Evolutionary conservation across 2,888 invertebrate genomes (phyloP).

Genomic region (Eumacrocentrus americanus): DNA sequence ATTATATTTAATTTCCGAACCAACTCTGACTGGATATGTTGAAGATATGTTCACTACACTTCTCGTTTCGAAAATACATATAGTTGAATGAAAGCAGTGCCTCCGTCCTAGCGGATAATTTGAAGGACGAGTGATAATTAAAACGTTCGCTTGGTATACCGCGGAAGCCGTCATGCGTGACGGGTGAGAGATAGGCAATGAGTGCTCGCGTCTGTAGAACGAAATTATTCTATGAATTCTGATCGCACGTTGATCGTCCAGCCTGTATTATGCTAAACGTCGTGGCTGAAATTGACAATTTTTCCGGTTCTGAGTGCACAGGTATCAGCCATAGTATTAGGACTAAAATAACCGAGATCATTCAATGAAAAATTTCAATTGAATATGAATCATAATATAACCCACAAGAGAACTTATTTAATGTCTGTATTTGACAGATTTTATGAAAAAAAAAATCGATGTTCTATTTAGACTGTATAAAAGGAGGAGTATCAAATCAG

Average conservation of each 20-base stretch:
- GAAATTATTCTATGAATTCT: constrained; percentile 58
- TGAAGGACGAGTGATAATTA: constrained; percentile 29
- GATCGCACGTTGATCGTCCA: constrained; percentile 46
- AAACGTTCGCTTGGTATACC: constrained; percentile 4
- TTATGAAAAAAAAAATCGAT: too few species aligned
- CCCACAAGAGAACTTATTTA: too few species aligned
- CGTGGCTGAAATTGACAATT: constrained; percentile 50
- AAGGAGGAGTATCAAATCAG: too few species aligned
- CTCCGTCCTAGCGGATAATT: constrained; percentile 16
- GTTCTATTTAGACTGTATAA: too few species aligned
- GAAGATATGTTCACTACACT: too few species aligned
- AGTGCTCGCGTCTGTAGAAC: constrained; percentile 36
- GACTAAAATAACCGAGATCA: too few species aligned
- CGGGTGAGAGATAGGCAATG: constrained; percentile 45
- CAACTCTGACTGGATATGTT: too few species aligned
- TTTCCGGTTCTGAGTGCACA: constrained; percentile 34
- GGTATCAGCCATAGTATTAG: too few species aligned
- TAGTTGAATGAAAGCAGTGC: neutral
- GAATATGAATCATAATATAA: too few species aligned
- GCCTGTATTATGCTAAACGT: constrained; percentile 15
- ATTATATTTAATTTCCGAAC: neutral
- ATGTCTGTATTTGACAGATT: too few species aligned
- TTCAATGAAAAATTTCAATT: too few species aligned
- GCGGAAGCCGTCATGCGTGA: constrained; percentile 46
- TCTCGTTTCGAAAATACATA: too few species aligned